These are phyloP conservation scores for Nothocercus julius DNA, from an alignment of 2,113 vertebrate genomes.

Conservation along the genomic window DNA sequence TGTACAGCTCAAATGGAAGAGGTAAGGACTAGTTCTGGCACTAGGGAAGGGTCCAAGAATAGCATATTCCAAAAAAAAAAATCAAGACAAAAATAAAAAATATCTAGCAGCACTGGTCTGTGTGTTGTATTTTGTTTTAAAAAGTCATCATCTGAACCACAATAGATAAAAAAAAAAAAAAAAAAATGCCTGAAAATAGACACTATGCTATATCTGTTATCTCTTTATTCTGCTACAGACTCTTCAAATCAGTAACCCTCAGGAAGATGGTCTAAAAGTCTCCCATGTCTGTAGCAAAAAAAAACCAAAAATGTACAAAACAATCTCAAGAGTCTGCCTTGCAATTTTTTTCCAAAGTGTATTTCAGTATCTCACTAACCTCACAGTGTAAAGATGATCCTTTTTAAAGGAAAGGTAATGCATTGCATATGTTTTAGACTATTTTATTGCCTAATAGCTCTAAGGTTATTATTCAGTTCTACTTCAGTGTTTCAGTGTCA, in stretches of 20 bases:
- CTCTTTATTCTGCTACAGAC: neutral
- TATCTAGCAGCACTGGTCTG: neutral
- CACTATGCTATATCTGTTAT: neutral
- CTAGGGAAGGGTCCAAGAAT: neutral
- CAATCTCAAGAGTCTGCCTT: neutral
- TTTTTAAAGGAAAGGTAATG: neutral
- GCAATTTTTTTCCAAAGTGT: neutral
- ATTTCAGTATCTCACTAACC: neutral
- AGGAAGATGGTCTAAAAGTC: neutral
- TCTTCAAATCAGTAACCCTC: neutral
- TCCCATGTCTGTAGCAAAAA: neutral
- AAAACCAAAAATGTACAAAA: neutral
- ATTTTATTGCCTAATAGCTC: neutral
- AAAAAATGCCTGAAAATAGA: neutral
- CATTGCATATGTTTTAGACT: neutral
- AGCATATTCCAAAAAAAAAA: neutral
- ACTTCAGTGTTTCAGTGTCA: neutral
- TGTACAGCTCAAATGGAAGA: neutral
- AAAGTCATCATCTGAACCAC: neutral
- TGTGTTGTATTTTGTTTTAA: neutral
- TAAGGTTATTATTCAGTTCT: neutral
- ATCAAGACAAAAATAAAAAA: neutral
- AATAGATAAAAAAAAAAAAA: neutral
- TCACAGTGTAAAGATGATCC: neutral
- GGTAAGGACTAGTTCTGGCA: neutral